Evolutionary conservation across 2,888 invertebrate species (phyloP).

Genomic region (Leptarthrus brevirostris): DNA sequence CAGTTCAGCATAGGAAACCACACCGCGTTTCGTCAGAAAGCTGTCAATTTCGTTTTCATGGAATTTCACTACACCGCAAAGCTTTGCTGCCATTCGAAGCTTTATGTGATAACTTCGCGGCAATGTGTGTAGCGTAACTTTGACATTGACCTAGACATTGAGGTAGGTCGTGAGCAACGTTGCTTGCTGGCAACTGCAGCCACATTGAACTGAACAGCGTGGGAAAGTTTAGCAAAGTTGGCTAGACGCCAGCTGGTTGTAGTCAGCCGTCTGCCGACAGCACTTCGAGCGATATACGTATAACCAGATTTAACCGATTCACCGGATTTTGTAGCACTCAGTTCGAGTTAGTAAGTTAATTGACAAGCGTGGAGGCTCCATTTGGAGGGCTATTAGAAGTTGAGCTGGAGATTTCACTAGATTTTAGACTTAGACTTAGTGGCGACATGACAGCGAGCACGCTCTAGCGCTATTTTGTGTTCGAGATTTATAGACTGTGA

Average conservation of each 20-base stretch:
- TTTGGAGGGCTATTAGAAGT: background rate
- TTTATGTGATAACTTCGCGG: background rate
- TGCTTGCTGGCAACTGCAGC: background rate
- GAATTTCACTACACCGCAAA: background rate
- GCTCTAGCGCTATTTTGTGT: background rate
- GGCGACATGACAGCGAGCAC: background rate
- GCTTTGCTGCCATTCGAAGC: background rate
- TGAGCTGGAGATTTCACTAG: background rate
- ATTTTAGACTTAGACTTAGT: background rate
- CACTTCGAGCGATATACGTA: background rate
- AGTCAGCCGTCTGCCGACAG: background rate
- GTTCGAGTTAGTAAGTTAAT: background rate
- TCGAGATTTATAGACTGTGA: background rate
- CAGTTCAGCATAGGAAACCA: background rate
- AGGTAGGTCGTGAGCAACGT: conserved; percentile 29
- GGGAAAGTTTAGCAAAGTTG: conserved; percentile 14
- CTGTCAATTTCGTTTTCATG: conserved; percentile 1
- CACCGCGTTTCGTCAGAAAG: background rate
- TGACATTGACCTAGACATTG: conserved; percentile 44
- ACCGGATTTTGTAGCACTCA: conserved; percentile 7
- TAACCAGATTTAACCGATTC: conserved; percentile 20
- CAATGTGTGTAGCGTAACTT: conserved; percentile 16
- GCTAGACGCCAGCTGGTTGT: conserved; percentile 31
- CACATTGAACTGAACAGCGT: background rate
- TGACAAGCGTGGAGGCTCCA: conserved; percentile 4